These are phyloP conservation scores for Habrosyne pyritoides DNA, from an alignment of 2,888 invertebrate genomes.

Conservation along the genomic window DNA sequence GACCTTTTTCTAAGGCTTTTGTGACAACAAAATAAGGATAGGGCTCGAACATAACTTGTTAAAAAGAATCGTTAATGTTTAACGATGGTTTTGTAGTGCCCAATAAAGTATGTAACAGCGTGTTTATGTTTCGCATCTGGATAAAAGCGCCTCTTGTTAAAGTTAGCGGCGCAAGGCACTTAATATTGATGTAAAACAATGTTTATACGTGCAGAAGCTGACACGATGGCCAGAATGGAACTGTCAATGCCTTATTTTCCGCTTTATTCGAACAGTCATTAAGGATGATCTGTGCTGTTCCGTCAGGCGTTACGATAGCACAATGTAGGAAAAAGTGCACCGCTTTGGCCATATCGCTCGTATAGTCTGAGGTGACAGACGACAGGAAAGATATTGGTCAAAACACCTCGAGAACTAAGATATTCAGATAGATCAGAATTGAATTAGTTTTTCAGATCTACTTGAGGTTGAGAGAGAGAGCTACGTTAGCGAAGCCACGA, in stretches of 20 bases:
- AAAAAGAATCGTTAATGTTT: slow-evolving; percentile 5
- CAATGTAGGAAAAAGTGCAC: too few species aligned
- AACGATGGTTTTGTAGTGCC: slow-evolving; percentile 2
- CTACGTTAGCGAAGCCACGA: too few species aligned
- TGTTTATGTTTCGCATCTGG: slow-evolving; percentile 5
- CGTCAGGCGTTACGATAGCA: too few species aligned
- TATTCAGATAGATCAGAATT: too few species aligned
- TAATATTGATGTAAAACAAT: slow-evolving; percentile 6
- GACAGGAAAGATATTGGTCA: too few species aligned
- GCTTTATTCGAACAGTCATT: background rate
- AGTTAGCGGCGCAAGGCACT: background rate
- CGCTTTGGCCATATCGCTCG: too few species aligned
- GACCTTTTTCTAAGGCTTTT: background rate
- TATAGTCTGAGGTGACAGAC: too few species aligned
- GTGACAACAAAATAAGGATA: background rate
- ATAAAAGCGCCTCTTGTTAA: background rate
- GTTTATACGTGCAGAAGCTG: background rate
- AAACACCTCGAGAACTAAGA: too few species aligned
- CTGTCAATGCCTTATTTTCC: background rate
- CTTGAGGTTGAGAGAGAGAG: too few species aligned
- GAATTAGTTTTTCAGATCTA: too few species aligned
- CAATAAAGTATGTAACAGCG: slow-evolving; percentile 3
- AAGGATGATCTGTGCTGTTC: background rate
- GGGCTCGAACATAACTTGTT: background rate
- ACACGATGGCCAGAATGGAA: background rate